A percentile compares a stretch with the other conserved stretches of the same genome.
phyloP scores from a whole-genome alignment of 2,113 vertebrate genomes.

The Heterocephalus glaber region DNA sequence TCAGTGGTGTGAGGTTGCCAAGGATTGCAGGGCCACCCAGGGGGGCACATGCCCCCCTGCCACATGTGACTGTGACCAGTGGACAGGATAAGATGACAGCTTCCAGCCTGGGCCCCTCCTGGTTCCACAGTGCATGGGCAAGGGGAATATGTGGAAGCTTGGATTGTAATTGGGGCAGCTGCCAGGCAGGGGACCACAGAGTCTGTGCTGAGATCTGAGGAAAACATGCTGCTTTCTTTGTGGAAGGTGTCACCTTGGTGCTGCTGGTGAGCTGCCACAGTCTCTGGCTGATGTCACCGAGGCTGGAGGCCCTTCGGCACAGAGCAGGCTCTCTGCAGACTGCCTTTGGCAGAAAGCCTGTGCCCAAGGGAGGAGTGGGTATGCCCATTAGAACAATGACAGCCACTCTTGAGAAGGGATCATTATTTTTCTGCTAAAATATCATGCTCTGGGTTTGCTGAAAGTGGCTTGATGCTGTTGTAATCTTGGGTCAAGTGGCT shows the following conservation, averaged over 20 bases:
- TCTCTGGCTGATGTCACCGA: slow-evolving; percentile 50
- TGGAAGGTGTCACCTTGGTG: background rate
- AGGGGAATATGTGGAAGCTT: background rate
- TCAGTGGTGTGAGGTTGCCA: background rate
- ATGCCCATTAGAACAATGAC: background rate
- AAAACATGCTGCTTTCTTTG: slow-evolving; percentile 1
- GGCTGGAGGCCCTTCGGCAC: slow-evolving; percentile 49
- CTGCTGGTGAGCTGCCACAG: background rate
- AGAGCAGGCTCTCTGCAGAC: background rate
- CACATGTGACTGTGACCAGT: background rate
- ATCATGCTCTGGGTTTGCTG: background rate
- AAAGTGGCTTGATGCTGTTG: background rate
- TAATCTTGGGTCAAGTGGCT: background rate
- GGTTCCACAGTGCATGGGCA: no score
- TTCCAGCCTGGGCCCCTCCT: background rate
- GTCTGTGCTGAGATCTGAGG: background rate
- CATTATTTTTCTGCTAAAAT: slow-evolving; percentile 5
- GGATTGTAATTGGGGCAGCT: background rate
- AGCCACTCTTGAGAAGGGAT: background rate
- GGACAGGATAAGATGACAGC: background rate
- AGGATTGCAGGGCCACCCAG: background rate
- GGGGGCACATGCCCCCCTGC: background rate
- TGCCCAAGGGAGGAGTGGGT: background rate
- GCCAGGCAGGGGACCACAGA: background rate
- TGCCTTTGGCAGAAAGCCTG: slow-evolving; percentile 19